Conservation (phyloP, 1,140 invertebrate species). For the Pseudomyrmex concolor region DNA sequence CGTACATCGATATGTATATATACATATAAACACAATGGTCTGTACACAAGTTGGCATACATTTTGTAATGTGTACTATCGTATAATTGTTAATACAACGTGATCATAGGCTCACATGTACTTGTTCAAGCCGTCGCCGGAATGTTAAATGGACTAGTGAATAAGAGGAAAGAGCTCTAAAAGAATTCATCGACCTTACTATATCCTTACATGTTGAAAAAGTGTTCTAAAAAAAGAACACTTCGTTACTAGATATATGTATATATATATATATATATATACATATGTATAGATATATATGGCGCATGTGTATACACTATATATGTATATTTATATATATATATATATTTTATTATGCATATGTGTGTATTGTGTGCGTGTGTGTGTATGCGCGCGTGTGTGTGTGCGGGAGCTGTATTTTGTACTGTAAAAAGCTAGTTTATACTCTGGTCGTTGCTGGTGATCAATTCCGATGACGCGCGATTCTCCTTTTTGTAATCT, state of each 20-base stretch:
- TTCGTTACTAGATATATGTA: conserved; percentile 80
- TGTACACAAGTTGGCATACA: conserved; percentile 69
- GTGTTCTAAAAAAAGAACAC: conserved; percentile 71
- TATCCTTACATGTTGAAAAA: conserved; percentile 81
- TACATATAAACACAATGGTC: conserved; percentile 71
- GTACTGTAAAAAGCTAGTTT: conserved; percentile 84
- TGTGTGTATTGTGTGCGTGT: conserved; percentile 74
- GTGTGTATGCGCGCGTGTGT: conserved; percentile 77
- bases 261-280: conserved; percentile 76
- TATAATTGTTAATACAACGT: conserved; percentile 64
- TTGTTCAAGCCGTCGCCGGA: conserved; percentile 68
- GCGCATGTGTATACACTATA: too few relatives aligned
- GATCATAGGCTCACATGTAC: conserved; percentile 42
- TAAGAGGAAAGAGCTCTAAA: conserved; percentile 5
- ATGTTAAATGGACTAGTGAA: conserved; percentile 51
- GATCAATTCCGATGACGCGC: conserved; percentile 78
- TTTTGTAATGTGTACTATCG: conserved; percentile 69
- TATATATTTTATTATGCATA: conserved; percentile 68
- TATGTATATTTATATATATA: too few relatives aligned
- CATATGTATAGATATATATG: conserved; percentile 61
- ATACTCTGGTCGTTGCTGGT: conserved; percentile 85
- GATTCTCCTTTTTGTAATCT: conserved; percentile 70
- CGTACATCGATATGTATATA: conserved; percentile 66
- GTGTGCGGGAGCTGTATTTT: conserved; percentile 83
- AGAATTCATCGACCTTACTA: conserved; percentile 70